Evolutionary conservation across 2,797 vertebrate species (phyloP), one percentile per base, ranked within the genome.

Genomic region (Bucorvus abyssinicus): DNA sequence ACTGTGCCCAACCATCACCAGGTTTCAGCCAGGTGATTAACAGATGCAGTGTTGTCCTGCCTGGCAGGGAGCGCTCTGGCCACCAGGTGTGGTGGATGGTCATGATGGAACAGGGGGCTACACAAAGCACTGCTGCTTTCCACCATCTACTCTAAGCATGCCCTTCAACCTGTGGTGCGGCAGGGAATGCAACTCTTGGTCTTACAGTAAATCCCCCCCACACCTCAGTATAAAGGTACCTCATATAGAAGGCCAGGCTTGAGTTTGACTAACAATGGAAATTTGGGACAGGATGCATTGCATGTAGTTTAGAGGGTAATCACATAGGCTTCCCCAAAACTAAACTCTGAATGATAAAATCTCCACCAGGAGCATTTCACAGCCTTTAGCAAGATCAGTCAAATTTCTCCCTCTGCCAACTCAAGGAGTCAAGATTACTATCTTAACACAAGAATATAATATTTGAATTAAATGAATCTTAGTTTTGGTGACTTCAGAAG

Each of bases 111-210:
- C 0, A 0, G 24, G 74, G 38, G 8, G 32, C 17, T 63, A 49
- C 29, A 22, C 6, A 45, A 38, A 44, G 12, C 24, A 75, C n/a
- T 14, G 12, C 56, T 65, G 4, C 26, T 60, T 15, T 38, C n/a
- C 27, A 56, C 9, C 27, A 65, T 30, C 52, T 22, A 14, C 12
- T 61, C 68, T 45, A 70, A 79, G 56, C 15, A 23, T 7, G 6
- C 10, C 12, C 36, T 75, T 27, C 77, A 50, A n/a, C 56, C 10
- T 8, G 1, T 23, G 61, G 63, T 14, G 8, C 63, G 80, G 32
- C 0, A 0, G 12, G 49, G 34, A 67, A 70, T 3, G 3, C 0
- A 0, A 57, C 18, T 75, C 30, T 57, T 73, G 0, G 0, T 5
- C 57, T 63, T 9, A 23, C 26, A 45, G 12, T 50, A 61, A 75